Evolutionary conservation across 2,888 invertebrate species (phyloP).

Genomic region (Nineta flava): DNA sequence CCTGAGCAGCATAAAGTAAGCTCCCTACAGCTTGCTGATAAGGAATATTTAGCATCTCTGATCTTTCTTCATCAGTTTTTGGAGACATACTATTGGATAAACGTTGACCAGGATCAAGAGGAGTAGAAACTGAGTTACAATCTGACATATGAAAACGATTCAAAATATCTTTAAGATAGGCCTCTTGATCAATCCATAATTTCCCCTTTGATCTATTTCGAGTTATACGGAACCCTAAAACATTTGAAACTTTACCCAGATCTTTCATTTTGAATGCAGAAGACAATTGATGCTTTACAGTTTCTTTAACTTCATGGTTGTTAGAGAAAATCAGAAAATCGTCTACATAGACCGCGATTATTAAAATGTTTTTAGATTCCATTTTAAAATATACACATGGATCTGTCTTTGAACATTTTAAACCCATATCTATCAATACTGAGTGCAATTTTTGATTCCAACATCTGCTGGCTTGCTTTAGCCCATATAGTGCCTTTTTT

Average conservation of each 20-base stretch:
- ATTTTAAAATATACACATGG: constrained; percentile 9
- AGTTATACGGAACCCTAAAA: neutral
- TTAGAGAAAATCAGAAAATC: neutral
- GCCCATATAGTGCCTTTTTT: constrained; percentile 13
- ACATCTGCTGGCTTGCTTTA: constrained; percentile 10
- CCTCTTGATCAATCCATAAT: neutral
- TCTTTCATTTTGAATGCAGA: neutral
- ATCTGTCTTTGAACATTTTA: constrained; percentile 11
- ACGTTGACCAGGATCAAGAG: neutral
- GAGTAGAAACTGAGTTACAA: neutral
- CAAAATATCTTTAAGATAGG: neutral
- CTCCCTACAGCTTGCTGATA: constrained; percentile 4
- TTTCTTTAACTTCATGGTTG: neutral
- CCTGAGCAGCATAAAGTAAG: neutral
- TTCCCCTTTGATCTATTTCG: neutral
- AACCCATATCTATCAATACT: constrained; percentile 10
- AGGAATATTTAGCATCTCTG: neutral
- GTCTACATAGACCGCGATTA: neutral
- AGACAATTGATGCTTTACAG: neutral
- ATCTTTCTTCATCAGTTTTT: neutral
- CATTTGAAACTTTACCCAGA: neutral
- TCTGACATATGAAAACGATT: neutral
- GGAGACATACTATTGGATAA: neutral
- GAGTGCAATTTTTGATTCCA: constrained; percentile 13
- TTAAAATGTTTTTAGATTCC: neutral